phyloP scores from a whole-genome alignment of 2,113 vertebrate genomes.

The Corythornis madagascariensis region DNA sequence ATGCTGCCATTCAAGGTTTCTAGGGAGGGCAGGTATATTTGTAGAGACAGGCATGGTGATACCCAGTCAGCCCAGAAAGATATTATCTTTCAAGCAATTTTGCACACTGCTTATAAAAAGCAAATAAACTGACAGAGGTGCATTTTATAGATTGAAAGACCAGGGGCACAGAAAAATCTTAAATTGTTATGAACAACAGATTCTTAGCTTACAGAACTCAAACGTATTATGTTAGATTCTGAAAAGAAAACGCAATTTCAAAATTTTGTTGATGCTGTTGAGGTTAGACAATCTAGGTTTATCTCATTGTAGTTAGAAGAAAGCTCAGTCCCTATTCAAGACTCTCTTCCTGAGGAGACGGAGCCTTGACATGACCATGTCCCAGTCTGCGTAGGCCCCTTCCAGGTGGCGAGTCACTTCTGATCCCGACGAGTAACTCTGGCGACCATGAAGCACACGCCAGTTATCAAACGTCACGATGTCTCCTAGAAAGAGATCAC shows the following conservation, averaged over 20 bases:
- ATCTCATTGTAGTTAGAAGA: neutral
- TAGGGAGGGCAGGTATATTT: neutral
- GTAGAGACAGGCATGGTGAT: neutral
- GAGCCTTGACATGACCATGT: slow-evolving; percentile 91
- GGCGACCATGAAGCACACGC: slow-evolving; percentile 88
- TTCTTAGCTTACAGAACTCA: neutral
- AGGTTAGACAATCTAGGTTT: neutral
- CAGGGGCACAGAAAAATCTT: neutral
- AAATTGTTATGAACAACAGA: neutral
- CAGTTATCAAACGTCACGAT: slow-evolving; percentile 94
- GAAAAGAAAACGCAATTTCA: neutral
- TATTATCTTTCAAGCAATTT: neutral
- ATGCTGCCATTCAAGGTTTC: neutral
- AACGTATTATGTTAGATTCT: neutral
- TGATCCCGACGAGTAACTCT: slow-evolving; percentile 69
- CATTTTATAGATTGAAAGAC: neutral
- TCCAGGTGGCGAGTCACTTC: slow-evolving; percentile 83
- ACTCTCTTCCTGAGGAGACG: slow-evolving; percentile 77
- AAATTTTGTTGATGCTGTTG: neutral
- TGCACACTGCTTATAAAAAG: neutral
- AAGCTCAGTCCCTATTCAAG: slow-evolving; percentile 29
- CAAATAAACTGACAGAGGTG: neutral
- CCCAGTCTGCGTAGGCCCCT: slow-evolving; percentile 95
- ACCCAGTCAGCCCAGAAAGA: neutral
- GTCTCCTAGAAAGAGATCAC: slow-evolving; percentile 78